These are phyloP conservation scores for Rosalia funebris DNA, from an alignment of 2,888 invertebrate species.

Conservation along the genomic window DNA sequence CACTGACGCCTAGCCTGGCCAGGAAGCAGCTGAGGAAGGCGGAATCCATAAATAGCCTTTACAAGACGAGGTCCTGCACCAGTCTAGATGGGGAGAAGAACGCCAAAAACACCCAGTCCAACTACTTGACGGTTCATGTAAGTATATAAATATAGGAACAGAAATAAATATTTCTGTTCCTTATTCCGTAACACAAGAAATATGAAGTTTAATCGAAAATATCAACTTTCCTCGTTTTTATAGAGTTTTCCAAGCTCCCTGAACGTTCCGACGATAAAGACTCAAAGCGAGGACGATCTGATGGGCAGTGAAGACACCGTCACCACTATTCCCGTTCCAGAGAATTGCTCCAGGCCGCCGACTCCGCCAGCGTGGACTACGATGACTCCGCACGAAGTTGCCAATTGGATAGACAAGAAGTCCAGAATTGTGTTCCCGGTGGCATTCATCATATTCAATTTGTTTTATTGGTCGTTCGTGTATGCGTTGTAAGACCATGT, in stretches of 20 bases:
- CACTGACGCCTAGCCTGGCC: constrained; percentile 80
- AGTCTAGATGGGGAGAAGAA: constrained; percentile 72
- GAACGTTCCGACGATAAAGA: constrained; percentile 76
- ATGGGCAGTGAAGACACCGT: constrained; percentile 53
- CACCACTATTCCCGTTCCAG: constrained; percentile 52
- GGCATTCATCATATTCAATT: constrained; percentile 82
- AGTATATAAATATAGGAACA: too few species aligned
- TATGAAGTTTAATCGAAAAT: not conserved
- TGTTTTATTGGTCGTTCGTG: constrained; percentile 62
- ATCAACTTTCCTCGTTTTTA: constrained; percentile 23
- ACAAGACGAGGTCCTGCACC: constrained; percentile 78
- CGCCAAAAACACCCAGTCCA: constrained; percentile 69
- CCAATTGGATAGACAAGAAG: constrained; percentile 86
- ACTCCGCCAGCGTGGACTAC: constrained; percentile 74
- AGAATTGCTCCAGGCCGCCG: constrained; percentile 29
- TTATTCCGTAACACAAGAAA: too few species aligned
- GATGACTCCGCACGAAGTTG: constrained; percentile 89
- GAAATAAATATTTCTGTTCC: too few species aligned
- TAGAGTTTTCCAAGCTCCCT: constrained; percentile 67
- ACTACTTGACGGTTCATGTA: constrained; percentile 81
- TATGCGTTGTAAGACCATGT: constrained; percentile 50
- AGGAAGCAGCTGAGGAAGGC: constrained; percentile 76
- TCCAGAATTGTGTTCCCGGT: constrained; percentile 82
- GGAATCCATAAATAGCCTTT: constrained; percentile 69
- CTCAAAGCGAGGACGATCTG: constrained; percentile 74